A percentile compares a stretch with the other conserved stretches of the same genome.
These are phyloP conservation scores for Sicus ferrugineus DNA, from an alignment of 2,888 invertebrate genomes.

Conservation along the genomic window DNA sequence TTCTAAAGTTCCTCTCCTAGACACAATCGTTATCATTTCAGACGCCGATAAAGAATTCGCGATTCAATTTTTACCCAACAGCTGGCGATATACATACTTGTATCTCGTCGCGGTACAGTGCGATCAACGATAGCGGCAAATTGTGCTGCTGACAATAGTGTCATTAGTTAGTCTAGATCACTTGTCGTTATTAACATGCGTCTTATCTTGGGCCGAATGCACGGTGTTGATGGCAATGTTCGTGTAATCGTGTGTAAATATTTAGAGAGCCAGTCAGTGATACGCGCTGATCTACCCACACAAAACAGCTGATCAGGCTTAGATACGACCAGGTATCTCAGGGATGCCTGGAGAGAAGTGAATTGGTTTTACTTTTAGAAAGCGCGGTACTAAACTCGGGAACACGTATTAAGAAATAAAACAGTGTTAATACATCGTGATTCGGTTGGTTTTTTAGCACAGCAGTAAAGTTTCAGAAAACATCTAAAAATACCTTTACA, in stretches of 20 bases:
- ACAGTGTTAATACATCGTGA: no score
- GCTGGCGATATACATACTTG: neutral
- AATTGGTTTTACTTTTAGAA: no score
- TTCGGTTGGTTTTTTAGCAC: no score
- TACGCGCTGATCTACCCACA: no score
- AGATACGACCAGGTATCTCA: neutral
- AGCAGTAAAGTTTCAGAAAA: no score
- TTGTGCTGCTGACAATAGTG: slow-evolving; percentile 1
- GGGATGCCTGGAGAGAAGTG: no score
- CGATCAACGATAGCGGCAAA: slow-evolving; percentile 10
- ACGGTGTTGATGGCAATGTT: neutral
- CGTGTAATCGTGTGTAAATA: neutral
- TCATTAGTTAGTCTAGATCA: neutral
- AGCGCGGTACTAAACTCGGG: no score
- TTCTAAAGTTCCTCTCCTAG: neutral
- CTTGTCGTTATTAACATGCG: neutral
- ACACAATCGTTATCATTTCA: neutral
- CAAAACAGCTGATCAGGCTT: neutral
- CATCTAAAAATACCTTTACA: no score
- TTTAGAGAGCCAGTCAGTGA: neutral
- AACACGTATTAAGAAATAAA: no score
- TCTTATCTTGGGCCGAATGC: neutral
- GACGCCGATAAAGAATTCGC: slow-evolving; percentile 8
- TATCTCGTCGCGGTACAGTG: neutral
- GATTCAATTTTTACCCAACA: neutral